These are phyloP conservation scores for Pampus argenteus DNA, from an alignment of 2,797 vertebrate genomes.

Conservation along the genomic window DNA sequence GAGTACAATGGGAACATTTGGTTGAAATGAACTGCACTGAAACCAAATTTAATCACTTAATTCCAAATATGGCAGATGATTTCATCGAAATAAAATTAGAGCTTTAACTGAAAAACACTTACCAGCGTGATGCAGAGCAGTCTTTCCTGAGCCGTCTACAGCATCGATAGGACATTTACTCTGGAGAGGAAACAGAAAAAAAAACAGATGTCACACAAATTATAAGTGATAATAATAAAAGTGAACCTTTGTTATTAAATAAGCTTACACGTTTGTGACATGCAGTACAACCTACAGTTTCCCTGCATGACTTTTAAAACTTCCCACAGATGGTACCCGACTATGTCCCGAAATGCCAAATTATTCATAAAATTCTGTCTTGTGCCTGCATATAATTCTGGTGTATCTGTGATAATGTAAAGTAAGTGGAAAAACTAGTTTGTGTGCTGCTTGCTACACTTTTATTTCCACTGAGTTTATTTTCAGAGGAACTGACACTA, in stretches of 20 bases:
- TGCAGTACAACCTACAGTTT: background rate
- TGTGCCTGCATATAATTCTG: background rate
- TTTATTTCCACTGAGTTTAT: background rate
- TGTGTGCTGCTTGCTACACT: background rate
- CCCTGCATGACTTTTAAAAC: background rate
- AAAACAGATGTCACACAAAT: background rate
- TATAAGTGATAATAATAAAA: background rate
- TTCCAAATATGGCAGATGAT: constrained; percentile 20
- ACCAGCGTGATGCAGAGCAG: constrained; percentile 95
- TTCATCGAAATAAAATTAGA: constrained; percentile 40
- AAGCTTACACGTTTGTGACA: background rate
- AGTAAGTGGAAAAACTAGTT: background rate
- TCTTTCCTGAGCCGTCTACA: constrained; percentile 88
- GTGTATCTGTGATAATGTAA: background rate
- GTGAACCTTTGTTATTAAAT: background rate
- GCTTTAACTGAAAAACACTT: constrained; percentile 58
- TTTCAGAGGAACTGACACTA: background rate
- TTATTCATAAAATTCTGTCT: background rate
- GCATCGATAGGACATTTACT: constrained; percentile 89
- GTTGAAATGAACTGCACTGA: constrained; percentile 11
- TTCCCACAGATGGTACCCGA: background rate
- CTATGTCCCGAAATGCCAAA: background rate
- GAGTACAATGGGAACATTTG: constrained; percentile 2
- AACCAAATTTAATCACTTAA: constrained; percentile 34
- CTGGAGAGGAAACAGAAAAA: constrained; percentile 75